Evolutionary conservation across 1,140 invertebrate species (phyloP), one percentile per base, ranked within the genome.

Genomic region (Caenorhabditis latens): DNA sequence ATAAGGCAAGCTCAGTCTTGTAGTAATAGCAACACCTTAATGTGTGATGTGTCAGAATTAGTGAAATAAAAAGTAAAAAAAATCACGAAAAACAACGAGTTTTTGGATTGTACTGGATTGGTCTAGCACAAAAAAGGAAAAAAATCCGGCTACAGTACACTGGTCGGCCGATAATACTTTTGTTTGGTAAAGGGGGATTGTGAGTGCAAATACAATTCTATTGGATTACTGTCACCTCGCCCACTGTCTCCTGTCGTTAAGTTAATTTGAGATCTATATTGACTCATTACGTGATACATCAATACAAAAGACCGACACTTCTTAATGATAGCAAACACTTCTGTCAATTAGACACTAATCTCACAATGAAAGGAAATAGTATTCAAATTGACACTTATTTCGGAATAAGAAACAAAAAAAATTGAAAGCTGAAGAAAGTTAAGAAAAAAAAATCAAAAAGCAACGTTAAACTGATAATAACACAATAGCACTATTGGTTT

Each of bases 281-380:
- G 43, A 79, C 71, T 79, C n/a, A 79, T 79, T 79, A 79, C 71
- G 71, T 79, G 71, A 79, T 53, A 79, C 71, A 48, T 79, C 71
- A 79, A 48, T 50, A 50, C 50, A 24, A 32, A n/a, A 48, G 13
- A 24, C 71, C 71, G 71, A 79, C 65, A 50, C 46, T 24, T 42
- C 8, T 19, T 24, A 24, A 32, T 71, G 40, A 43, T 71, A 50
- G 71, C 71, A 79, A 79, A 79, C 71, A 79, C 71, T 79, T 79
- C 32, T 79, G n/a, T 79, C 71, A 79, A 71, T 71, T 71, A 71
- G 46, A 13, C 6, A 71, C 24, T n/a, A 43, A 46, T 71, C 65
- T 46, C 6, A 71, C 21, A 46, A 19, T 32, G 46, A 71, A n/a
- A 43, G 24, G 42, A 63, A 63, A 63, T 21, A 32, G 13, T 63